Percentiles rank a stretch among this genome's conserved stretches.
Conservation (phyloP, 2,113 vertebrate genomes). For the Mobula birostris region DNA sequence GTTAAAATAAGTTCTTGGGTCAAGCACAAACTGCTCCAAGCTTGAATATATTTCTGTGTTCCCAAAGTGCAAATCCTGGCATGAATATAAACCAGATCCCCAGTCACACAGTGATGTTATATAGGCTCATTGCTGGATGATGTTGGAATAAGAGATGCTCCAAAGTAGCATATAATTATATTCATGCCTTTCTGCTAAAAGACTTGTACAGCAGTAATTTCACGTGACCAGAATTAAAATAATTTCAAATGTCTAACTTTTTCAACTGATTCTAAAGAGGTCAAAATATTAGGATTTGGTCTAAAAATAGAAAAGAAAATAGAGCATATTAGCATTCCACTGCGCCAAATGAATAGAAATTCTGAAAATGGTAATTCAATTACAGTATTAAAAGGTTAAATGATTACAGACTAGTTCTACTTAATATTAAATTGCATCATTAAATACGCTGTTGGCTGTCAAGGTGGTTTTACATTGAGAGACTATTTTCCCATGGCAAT, state of each 20-base stretch:
- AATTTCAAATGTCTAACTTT: background rate
- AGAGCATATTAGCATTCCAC: background rate
- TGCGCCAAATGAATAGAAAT: background rate
- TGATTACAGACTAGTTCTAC: background rate
- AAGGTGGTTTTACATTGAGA: background rate
- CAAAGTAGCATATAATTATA: conserved; percentile 4
- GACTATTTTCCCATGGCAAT: background rate
- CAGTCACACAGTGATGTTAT: background rate
- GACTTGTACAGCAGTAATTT: background rate
- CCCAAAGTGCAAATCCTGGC: background rate
- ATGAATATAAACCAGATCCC: background rate
- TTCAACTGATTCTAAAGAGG: background rate
- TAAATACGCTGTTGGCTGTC: background rate
- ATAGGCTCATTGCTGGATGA: background rate
- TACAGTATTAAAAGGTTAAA: background rate
- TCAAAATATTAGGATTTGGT: background rate
- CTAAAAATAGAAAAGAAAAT: background rate
- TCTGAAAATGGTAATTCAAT: conserved; percentile 6
- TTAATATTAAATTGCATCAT: background rate
- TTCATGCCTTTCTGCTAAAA: background rate
- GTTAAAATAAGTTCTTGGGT: background rate
- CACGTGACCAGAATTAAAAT: background rate
- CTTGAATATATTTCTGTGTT: background rate
- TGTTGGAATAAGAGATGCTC: background rate
- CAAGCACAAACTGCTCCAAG: background rate